Evolutionary conservation across 2,797 vertebrate species (phyloP), one percentile per base, ranked within the genome.

Genomic region (Orientallactaga sibirica): DNA sequence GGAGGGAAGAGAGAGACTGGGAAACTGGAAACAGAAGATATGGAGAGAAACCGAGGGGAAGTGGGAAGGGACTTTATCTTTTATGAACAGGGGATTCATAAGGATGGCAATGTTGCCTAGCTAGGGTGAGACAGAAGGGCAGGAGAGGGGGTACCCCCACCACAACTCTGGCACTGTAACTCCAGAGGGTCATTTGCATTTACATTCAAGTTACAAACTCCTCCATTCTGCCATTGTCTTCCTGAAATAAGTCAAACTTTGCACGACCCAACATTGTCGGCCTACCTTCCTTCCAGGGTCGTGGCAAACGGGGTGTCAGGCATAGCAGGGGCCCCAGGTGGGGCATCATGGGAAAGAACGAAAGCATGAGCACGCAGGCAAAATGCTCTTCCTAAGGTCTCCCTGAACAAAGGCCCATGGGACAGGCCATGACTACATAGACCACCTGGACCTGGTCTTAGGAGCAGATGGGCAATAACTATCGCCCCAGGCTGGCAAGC

Each of bases 51-150:
- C 64, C 14, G 67, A 9, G 70, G 1, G 2, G 43, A 15, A 52
- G 16, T 27, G 52, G 20, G 10, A 20, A 2, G 24, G 43, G 8
- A 0, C 43, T 76, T 16, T 2, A 43, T 8, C 15, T 74, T 80
- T 68, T 7, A 7, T 70, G 25, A 66, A 71, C 4, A 55, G 58
- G n/a, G 14, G 1, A 0, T 7, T 66, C 3, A 14, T 58, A 24
- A 8, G 11, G 10, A 66, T n/a, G 75, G 29, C 55, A 55, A 55
- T 20, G 61, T 27, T 25, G 22, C 58, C 8, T 20, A 43, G 10
- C 14, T 48, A 2, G 2, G 37, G 75, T 55, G 29, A 86, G 79
- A 7, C 12, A 0, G 0, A 19, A 37, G 14, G 2, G 7, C 0
- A 24, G 71, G 64, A 66, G 62, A 83, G 22, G 19, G 3, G 15